Evolutionary conservation across 2,113 vertebrate genomes (phyloP).

Genomic region (Penelope pileata): DNA sequence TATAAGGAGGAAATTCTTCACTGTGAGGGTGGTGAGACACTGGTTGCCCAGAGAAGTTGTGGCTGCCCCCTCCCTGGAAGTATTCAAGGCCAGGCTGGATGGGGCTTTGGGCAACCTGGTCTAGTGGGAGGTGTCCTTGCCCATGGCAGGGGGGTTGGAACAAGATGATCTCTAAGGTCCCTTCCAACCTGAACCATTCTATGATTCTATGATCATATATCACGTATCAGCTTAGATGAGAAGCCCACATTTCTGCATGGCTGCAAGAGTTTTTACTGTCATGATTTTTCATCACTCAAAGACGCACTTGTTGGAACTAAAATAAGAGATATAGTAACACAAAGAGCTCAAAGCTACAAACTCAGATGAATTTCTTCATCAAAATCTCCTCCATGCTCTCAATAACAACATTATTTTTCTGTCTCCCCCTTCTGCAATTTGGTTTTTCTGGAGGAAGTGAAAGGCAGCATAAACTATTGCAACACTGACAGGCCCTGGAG

Average conservation of each 20-base stretch:
- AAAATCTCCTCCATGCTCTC: background rate
- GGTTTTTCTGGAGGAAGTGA: background rate
- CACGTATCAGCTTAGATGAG: background rate
- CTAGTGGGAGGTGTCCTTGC: too few species aligned
- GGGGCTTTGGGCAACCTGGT: too few species aligned
- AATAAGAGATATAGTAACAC: background rate
- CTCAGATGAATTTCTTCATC: background rate
- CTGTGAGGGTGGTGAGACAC: too few species aligned
- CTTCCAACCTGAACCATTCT: too few species aligned
- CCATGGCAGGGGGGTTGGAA: too few species aligned
- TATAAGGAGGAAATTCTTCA: too few species aligned
- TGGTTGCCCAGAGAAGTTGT: too few species aligned
- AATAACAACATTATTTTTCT: background rate
- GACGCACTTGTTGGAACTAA: background rate
- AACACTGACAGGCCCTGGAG: background rate
- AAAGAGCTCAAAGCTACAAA: background rate
- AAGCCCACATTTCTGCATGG: background rate
- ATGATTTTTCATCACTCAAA: background rate
- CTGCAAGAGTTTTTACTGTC: too few species aligned
- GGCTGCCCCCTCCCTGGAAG: too few species aligned
- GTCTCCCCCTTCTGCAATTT: background rate
- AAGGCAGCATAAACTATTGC: background rate
- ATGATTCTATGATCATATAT: too few species aligned
- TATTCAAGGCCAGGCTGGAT: too few species aligned
- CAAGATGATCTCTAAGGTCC: too few species aligned